phyloP scores from a whole-genome alignment of 2,113 vertebrate species.

The Siphamia tubifer region DNA sequence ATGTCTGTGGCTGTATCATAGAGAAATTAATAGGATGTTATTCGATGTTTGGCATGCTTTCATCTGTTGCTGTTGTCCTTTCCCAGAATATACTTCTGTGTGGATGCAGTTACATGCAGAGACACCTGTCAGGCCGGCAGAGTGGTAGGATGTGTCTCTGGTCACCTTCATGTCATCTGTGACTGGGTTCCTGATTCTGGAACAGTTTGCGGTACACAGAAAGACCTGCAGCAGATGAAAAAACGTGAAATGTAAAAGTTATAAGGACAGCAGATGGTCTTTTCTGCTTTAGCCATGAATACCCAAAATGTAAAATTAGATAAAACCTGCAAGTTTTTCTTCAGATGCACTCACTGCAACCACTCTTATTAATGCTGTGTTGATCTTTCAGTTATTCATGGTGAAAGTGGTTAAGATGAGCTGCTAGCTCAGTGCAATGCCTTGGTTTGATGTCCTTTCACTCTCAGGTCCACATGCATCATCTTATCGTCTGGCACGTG shows the following conservation, averaged over 20 bases:
- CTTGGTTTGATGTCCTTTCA: conserved; percentile 14
- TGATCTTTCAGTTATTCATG: conserved; percentile 13
- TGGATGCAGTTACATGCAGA: conserved; percentile 72
- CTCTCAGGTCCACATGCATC: conserved; percentile 7
- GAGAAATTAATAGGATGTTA: conserved; percentile 59
- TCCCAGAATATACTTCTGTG: conserved; percentile 62
- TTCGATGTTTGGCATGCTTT: conserved; percentile 60
- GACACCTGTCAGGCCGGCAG: conserved; percentile 70
- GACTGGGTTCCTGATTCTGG: conserved; percentile 54
- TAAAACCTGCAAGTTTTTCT: background rate
- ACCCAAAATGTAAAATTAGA: background rate
- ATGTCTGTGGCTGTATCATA: conserved; percentile 52
- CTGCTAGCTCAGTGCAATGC: conserved; percentile 1
- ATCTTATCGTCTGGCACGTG: conserved; percentile 59
- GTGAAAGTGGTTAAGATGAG: conserved; percentile 15
- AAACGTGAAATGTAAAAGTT: background rate
- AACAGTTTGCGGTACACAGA: conserved; percentile 69
- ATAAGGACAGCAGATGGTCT: background rate
- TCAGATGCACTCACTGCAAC: background rate
- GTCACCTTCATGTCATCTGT: conserved; percentile 70
- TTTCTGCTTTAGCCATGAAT: background rate
- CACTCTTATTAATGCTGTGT: background rate
- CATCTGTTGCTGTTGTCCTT: conserved; percentile 46
- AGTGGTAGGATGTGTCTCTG: conserved; percentile 38
- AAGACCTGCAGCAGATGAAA: conserved; percentile 62